A percentile compares a stretch with the other conserved stretches of the same genome.
Evolutionary conservation across 2,888 invertebrate species (phyloP).

Genomic region (Drosophila anomalipes): DNA sequence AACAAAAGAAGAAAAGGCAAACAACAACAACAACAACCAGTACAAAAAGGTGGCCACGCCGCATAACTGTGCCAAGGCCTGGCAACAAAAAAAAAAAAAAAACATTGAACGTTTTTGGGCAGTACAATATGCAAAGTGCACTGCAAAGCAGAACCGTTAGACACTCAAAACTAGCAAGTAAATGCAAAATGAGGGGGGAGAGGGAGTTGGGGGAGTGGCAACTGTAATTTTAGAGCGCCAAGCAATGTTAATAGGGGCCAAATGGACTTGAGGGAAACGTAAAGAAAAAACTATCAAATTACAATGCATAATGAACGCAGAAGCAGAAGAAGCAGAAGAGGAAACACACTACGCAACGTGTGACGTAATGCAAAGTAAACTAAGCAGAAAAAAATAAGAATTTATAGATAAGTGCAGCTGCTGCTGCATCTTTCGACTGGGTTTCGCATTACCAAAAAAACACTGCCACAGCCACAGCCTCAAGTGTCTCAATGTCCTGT

Average conservation of each 20-base stretch:
- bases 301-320: conserved; percentile 39
- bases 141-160: conserved; percentile 67
- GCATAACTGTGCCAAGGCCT: conserved; percentile 78
- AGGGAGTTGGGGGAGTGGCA: background rate
- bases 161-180: conserved; percentile 16
- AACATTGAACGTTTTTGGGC: conserved; percentile 48
- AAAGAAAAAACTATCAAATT: conserved; percentile 62
- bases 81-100: conserved; percentile 23
- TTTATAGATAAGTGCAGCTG: conserved; percentile 22
- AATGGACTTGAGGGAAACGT: conserved; percentile 54
- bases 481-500: conserved; percentile 45
- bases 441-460: conserved; percentile 51
- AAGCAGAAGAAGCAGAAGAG: conserved; percentile 18
- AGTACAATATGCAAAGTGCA: conserved; percentile 71
- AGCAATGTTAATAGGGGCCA: conserved; percentile 68
- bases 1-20: conserved; percentile 27
- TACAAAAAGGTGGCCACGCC: conserved; percentile 57
- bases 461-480: conserved; percentile 8
- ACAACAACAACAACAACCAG: conserved; percentile 16
- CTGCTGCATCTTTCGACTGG: conserved; percentile 39
- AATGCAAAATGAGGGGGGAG: conserved; percentile 2
- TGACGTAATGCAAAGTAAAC: conserved; percentile 54
- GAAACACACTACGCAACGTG: conserved; percentile 34
- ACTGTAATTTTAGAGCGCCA: conserved; percentile 62
- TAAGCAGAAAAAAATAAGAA: conserved; percentile 23